Conservation (phyloP, 1,140 invertebrate species). For the Leptonema lineaticorne region DNA sequence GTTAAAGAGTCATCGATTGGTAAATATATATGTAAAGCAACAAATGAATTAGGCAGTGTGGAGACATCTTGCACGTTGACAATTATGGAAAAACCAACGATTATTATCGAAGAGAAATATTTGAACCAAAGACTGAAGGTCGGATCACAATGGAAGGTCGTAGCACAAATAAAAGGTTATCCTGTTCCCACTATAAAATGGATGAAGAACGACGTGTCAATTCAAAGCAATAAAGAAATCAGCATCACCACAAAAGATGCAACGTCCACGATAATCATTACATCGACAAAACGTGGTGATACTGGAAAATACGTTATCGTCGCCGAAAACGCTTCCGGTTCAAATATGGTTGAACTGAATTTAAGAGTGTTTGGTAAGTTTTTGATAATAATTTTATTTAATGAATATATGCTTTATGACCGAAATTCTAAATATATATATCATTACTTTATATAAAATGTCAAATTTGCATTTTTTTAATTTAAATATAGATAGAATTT, state of each 20-base stretch:
- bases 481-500: no score
- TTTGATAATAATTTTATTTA: no score
- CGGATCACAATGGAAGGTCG: slow-evolving; percentile 62
- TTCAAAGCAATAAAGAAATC: slow-evolving; percentile 56
- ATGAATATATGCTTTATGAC: no score
- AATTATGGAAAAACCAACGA: slow-evolving; percentile 67
- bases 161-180: slow-evolving; percentile 64
- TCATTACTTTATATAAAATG: no score
- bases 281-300: slow-evolving; percentile 61
- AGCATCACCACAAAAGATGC: slow-evolving; percentile 61
- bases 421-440: no score
- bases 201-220: slow-evolving; percentile 61
- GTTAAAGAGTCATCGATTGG: slow-evolving; percentile 65
- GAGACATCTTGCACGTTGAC: slow-evolving; percentile 68
- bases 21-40: slow-evolving; percentile 69
- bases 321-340: slow-evolving; percentile 70
- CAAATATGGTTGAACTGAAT: slow-evolving; percentile 66
- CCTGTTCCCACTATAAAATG: slow-evolving; percentile 67
- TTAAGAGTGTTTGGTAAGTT: slow-evolving; percentile 77
- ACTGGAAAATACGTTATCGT: slow-evolving; percentile 66
- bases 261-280: slow-evolving; percentile 63
- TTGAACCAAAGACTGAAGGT: slow-evolving; percentile 63
- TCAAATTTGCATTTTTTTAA: no score
- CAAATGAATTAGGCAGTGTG: slow-evolving; percentile 70
- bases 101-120: slow-evolving; percentile 62